Evolutionary conservation across 64 coral and sea anemone genomes (phyloP), one percentile per base, ranked within the genome.

Genomic region (Dendronephthya gigantea): DNA sequence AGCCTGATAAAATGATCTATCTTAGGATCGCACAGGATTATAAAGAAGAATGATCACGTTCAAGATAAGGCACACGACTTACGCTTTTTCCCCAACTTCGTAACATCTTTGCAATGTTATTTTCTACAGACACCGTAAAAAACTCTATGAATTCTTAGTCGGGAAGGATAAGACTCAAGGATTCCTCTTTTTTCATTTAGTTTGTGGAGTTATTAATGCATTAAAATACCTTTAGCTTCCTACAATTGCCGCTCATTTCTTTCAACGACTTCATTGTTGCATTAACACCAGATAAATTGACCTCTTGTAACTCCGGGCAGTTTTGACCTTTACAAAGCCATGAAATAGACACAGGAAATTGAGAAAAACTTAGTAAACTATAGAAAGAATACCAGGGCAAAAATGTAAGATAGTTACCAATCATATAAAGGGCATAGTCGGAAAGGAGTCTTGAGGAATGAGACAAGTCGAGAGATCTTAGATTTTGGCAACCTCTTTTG

Each of bases 381-480:
- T 0, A 35, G 50, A 39, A 13, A 29, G 65, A 68, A 25, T 9
- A 52, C 22, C 43, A 14, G 13, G 14, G 22, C 36, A 35, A 13
- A 14, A 56, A 27, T 2, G 39, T 86, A 39, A 11, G 1, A 22
- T 58, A 15, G 83, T 84, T 93, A 91, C 94, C 94, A 79, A 98
- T 98, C 34, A 92, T 74, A 72, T 91, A 89, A 29, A 98, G 82
- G 23, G 95, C 50, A 51, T 93, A 93, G 36, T 98, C 95, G 0
- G 92, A 93, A 28, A 98, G 38, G n/a, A 93, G 88, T 33, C 84
- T 83, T 39, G 95, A 87, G 43, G 92, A 93, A 17, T 82, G 83
- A 48, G 95, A 93, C 23, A 98, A 88, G 49, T 98, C 95, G 39
- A 98, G 85, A 65, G 95, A 98, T 9, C 49, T 85, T 1, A 98